These are phyloP conservation scores for Orchestia grillus DNA, from an alignment of 1,140 invertebrate species.

Conservation along the genomic window DNA sequence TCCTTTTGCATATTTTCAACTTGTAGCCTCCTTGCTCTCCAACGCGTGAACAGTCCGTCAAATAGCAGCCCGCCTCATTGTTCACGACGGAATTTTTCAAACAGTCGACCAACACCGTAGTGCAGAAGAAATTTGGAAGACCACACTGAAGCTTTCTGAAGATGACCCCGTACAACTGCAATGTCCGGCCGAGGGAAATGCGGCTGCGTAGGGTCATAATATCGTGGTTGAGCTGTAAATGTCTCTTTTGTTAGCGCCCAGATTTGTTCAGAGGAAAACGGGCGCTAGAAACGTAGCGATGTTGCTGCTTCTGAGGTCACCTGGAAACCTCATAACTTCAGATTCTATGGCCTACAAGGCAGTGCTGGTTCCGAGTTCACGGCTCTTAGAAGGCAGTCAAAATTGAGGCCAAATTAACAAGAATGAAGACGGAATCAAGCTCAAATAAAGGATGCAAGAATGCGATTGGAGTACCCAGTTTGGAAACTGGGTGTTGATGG, in stretches of 20 bases:
- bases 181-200: neutral
- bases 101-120: too few species aligned
- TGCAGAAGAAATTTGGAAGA: neutral
- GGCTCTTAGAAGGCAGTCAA: neutral
- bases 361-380: neutral
- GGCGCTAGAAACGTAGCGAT: neutral
- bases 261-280: neutral
- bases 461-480: too few species aligned
- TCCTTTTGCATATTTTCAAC: neutral
- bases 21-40: neutral
- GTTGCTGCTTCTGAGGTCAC: neutral
- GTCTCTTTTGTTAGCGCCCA: neutral
- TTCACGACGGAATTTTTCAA: neutral
- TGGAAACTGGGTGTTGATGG: too few species aligned
- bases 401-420: neutral
- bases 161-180: neutral
- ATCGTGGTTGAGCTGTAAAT: neutral
- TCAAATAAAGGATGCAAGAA: too few species aligned
- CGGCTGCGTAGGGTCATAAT: too few species aligned
- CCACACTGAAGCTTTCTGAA: neutral
- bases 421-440: neutral
- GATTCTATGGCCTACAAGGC: neutral
- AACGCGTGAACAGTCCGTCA: neutral
- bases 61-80: neutral
- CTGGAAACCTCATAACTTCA: neutral